Percentiles rank a stretch among this genome's conserved stretches.
Conservation (phyloP, 2,113 vertebrate species). For the Aphyosemion australe region DNA sequence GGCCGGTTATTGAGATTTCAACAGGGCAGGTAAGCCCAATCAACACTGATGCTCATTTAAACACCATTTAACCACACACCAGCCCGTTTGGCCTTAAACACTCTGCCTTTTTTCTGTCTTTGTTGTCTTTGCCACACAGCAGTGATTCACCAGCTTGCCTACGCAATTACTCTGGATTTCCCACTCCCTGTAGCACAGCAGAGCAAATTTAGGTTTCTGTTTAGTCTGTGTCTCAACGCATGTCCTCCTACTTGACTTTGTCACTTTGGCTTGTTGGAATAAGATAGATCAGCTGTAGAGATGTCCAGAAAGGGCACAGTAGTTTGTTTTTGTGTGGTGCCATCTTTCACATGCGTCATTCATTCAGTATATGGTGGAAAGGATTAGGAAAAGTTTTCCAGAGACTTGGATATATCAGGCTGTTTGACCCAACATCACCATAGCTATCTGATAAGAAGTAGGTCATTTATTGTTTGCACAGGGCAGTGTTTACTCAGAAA, state of each 20-base stretch:
- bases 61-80: not conserved
- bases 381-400: not conserved
- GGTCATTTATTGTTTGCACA: not conserved
- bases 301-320: not conserved
- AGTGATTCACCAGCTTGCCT: conserved; percentile 69
- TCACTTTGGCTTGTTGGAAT: conserved; percentile 29
- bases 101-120: conserved; percentile 27
- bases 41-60: not conserved
- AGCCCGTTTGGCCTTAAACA: conserved; percentile 31
- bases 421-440: too few species aligned
- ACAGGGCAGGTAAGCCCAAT: conserved; percentile 77
- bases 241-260: conserved; percentile 43
- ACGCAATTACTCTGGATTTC: conserved; percentile 65
- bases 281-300: not conserved
- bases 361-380: too few species aligned
- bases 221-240: conserved; percentile 58
- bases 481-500: not conserved
- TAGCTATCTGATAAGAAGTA: not conserved
- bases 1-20: conserved; percentile 81
- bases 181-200: conserved; percentile 42
- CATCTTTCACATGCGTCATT: not conserved
- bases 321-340: not conserved
- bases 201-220: conserved; percentile 54
- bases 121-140: conserved; percentile 65
- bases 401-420: too few species aligned